Evolutionary conservation across 2,113 vertebrate species (phyloP).

Genomic region (Pan troglodytes): NHGRI_mPanTro3-v2.1_pri NC_072421.2:35343001-35343500

Average conservation of each 20-base stretch:
- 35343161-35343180: neutral
- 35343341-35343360: neutral
- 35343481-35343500: neutral
- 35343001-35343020: neutral
- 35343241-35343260: constrained; percentile 22
- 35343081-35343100: neutral
- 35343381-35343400: constrained; percentile 6
- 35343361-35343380: constrained; percentile 16
- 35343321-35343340: neutral
- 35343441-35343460: neutral
- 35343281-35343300: neutral
- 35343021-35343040: neutral
- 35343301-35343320: neutral
- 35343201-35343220: neutral
- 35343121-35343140: neutral
- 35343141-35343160: neutral
- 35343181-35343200: neutral
- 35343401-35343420: neutral
- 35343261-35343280: constrained; percentile 11
- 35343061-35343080: neutral
- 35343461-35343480: neutral
- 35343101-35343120: no score
- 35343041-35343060: neutral
- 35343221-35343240: neutral
- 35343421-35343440: neutral